Percentiles rank a stretch among this genome's conserved stretches.
Evolutionary conservation across 2,888 invertebrate genomes (phyloP).

Genomic region (Cataglyphis altisquamis): DNA sequence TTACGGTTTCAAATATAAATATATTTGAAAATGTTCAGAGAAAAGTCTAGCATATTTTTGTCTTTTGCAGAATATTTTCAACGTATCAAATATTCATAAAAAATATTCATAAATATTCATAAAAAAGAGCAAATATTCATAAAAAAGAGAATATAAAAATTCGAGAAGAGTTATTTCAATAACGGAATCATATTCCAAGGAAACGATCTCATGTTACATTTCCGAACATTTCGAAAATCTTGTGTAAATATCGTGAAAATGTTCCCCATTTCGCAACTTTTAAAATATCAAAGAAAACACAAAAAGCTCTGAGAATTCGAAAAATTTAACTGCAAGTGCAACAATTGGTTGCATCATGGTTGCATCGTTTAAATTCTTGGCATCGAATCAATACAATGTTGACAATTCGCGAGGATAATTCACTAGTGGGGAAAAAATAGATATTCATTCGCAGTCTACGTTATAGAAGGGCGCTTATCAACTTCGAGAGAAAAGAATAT

Average conservation of each 20-base stretch:
- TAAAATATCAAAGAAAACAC: neutral
- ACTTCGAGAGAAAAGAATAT: neutral
- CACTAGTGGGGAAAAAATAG: slow-evolving; percentile 14
- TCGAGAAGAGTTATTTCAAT: too few relatives aligned
- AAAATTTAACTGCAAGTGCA: neutral
- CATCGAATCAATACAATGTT: slow-evolving; percentile 61
- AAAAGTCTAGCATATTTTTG: neutral
- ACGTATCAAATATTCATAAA: neutral
- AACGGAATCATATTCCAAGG: neutral
- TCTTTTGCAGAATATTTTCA: neutral
- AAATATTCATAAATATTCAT: neutral
- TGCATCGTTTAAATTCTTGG: slow-evolving; percentile 47
- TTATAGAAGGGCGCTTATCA: neutral
- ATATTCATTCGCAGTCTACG: neutral
- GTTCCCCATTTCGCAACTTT: neutral
- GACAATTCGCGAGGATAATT: slow-evolving; percentile 48
- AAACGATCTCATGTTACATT: neutral
- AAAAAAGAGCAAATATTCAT: neutral
- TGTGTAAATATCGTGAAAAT: neutral
- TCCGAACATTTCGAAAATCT: neutral
- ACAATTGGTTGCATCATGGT: slow-evolving; percentile 18
- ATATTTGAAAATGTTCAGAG: neutral
- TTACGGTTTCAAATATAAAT: neutral
- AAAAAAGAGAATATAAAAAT: neutral
- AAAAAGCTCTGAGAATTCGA: neutral